Percentiles rank a stretch among this genome's conserved stretches.
phyloP scores from a whole-genome alignment of 2,888 invertebrate species.

The Tenthredo amoena region DNA sequence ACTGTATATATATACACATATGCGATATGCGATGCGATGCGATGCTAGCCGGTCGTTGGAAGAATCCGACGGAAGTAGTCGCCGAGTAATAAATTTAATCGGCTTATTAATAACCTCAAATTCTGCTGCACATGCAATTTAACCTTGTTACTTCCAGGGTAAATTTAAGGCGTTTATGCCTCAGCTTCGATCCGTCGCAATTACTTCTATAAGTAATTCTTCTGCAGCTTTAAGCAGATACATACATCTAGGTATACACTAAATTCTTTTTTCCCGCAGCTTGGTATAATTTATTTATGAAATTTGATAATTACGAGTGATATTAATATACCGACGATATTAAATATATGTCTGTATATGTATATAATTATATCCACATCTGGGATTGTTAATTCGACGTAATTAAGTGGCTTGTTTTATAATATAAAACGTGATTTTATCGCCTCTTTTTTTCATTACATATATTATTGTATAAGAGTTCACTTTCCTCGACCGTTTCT shows the following conservation, averaged over 20 bases:
- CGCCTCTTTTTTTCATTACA: background rate
- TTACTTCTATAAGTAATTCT: background rate
- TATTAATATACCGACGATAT: background rate
- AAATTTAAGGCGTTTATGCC: background rate
- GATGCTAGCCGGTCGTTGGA: slow-evolving; percentile 1
- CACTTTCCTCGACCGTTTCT: background rate
- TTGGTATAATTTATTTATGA: background rate
- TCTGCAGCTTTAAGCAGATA: background rate
- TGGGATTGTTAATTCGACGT: background rate
- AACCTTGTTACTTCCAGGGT: background rate
- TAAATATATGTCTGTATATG: background rate
- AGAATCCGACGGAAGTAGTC: slow-evolving; percentile 42
- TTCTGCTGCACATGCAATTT: slow-evolving; percentile 13
- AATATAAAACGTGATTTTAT: background rate
- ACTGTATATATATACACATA: too few relatives aligned
- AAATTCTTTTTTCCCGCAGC: background rate
- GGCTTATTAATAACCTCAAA: slow-evolving; percentile 28
- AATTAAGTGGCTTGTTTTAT: background rate
- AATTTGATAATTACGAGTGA: background rate
- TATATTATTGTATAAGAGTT: background rate
- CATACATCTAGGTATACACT: background rate
- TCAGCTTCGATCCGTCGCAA: background rate
- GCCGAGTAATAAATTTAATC: slow-evolving; percentile 33
- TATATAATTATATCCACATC: background rate
- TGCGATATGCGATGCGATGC: background rate